Percentiles rank a stretch among this genome's conserved stretches.
Conservation (phyloP, 30 jellyfish, hydroid and myxozoan genomes). For the Clytia hemisphaerica region DNA sequence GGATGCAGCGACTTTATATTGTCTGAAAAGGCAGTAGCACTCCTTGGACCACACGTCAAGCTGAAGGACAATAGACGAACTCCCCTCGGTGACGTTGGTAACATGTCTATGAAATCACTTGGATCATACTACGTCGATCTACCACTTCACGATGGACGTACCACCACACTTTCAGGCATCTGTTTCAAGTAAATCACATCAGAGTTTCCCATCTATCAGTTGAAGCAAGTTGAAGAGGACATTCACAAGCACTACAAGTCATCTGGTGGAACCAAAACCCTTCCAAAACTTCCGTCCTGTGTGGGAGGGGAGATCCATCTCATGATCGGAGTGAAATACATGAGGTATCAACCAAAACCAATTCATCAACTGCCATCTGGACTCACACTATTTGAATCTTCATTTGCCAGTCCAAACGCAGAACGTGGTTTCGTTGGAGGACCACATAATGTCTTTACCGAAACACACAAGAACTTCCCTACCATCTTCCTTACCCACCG, state of each 20-base stretch:
- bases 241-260: background rate
- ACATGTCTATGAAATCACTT: too few species aligned
- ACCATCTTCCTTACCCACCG: too few species aligned
- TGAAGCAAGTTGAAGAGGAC: background rate
- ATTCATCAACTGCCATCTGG: too few species aligned
- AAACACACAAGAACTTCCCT: background rate
- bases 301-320: conserved; percentile 20
- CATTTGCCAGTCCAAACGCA: too few species aligned
- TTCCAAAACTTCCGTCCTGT: conserved; percentile 1
- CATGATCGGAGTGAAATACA: conserved; percentile 35
- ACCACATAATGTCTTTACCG: background rate
- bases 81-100: too few species aligned
- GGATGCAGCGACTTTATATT: too few species aligned
- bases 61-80: too few species aligned
- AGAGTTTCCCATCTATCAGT: background rate
- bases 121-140: background rate
- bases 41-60: too few species aligned
- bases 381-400: too few species aligned
- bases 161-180: background rate
- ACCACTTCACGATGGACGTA: background rate
- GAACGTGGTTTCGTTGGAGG: too few species aligned
- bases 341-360: too few species aligned
- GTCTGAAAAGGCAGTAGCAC: too few species aligned
- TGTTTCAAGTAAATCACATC: background rate
- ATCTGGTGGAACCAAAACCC: background rate